Base-by-base conservation (phyloP, 53 echinoderm and acorn worm species). In the Holothuria leucospilota region DNA sequence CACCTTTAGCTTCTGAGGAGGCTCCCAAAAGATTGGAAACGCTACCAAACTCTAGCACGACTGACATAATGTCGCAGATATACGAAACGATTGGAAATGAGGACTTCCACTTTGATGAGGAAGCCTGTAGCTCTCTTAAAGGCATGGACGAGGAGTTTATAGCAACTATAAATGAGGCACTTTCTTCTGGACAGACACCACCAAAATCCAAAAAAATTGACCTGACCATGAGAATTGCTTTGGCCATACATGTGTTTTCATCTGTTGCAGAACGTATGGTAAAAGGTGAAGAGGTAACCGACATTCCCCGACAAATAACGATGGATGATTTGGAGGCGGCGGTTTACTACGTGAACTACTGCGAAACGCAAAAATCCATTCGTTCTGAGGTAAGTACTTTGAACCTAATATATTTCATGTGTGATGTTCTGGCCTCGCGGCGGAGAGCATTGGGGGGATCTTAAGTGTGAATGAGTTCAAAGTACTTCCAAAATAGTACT, bases 141-240 rank as follows among this genome's bases (percentile, higher is more conserved):
- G 71, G 38, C 24, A 71, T 71, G 71, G 71, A 71, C 28, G 30
- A 24, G 20, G 71, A 71, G 38, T 71, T 71, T 38, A 71, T 71
- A 10, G 38, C 25, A 9, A 39, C 24, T 20, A 71, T 71, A 10
- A 71, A 71, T 38, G 39, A 28, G 29, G 71, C 71, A 10, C 28
- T 71, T 38, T 30, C 71, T 7, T 29, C 11, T 26, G 71, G 71
- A 71, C 27, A 24, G 12, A 12, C 30, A 11, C 71, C 71, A 11
- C 71, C 71, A 8, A 71, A 71, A 20, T 71, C 71, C 28, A 71
- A 71, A 18, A 71, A 71, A 27, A 11, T 71, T 9, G 71, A 71
- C 39, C 27, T 71, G 12, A 71, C 29, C 71, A 71, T 28, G 71
- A 26, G 71, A 26, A 26, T 71, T 71, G 71, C 30, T 12, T 13